Evolutionary conservation across 2,113 vertebrate genomes (phyloP), one percentile per base, ranked within the genome.

Genomic region (Patagioenas fasciata): DNA sequence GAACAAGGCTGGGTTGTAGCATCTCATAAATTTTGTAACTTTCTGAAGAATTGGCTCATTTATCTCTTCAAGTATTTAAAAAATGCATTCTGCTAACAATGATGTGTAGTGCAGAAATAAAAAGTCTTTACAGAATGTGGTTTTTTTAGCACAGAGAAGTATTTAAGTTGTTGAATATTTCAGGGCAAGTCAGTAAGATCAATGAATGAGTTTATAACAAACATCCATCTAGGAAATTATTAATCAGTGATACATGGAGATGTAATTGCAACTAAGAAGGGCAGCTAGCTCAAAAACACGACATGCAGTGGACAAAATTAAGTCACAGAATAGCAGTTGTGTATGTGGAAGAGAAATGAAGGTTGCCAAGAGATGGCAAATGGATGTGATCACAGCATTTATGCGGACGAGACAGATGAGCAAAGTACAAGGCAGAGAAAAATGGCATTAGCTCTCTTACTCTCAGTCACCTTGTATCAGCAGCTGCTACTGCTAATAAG

Each of bases 81-180:
- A 94, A 91, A 91, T 72, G 26, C 60, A 65, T 93, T 57, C 80
- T 62, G 67, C 71, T 96, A 96, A 88, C 86, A 80, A 10, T 96
- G 95, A 96, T 93, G 61, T 88, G 86, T 89, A 85, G 84, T 65
- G 44, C 32, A 93, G 66, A 93, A 91, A 92, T 60, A 72, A 95
- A 93, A 95, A 26, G 13, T 84, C 73, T 93, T 80, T 36, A 73
- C 53, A 64, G 38, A 85, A 18, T 32, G 9, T 11, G 36, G 32
- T 69, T 91, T 86, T 93, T 95, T 94, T 84, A 85, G 71, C 56
- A 82, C 60, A 47, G 73, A 67, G 80, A 93, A 91, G 94, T 90
- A 95, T 80, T 91, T 93, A 95, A 95, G 71, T 56, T 80, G 38
- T 72, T 96, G 91, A 88, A 93, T 96, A 94, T 97, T 97, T 96